Evolutionary conservation across 1,140 invertebrate genomes (phyloP), one percentile per base, ranked within the genome.

Genomic region (Leptoteleia sp.): DNA sequence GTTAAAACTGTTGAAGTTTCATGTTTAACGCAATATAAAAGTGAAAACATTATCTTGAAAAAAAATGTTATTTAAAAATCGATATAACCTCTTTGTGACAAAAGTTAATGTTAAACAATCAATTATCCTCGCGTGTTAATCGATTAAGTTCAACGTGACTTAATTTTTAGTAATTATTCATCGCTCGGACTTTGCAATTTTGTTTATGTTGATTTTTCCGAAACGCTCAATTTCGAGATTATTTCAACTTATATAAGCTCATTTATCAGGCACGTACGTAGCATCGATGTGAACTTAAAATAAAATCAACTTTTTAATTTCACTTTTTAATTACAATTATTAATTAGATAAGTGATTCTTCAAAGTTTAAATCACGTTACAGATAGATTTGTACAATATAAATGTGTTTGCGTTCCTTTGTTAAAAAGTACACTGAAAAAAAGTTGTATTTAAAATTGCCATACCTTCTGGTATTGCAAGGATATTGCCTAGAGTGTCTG

Each of bases 181-280:
- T 12, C 2, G 15, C n/a, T 25, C 29, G 47, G 47, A 50, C 29
- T 50, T 50, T 50, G 29, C 3, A 17, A 35, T 35, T 33, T 17
- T 50, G 19, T 50, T 35, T 50, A 29, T 31, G 3, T 16, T 8
- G 29, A 17, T 4, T 43, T 31, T 47, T 45, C 40, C n/a, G 33
- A 52, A 37, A 52, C 33, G 22, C 29, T 42, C 37, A 29, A 35
- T 42, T 42, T 42, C 19, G 16, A n/a, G 52, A 42, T 57, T 57
- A 57, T 57, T 57, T 42, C 15, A 27, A 35, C 29, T 57, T 42
- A 42, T 42, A 5, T 42, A 57, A 57, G 9, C 17, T 15, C 12
- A n/a, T n/a, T 59, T 59, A 59, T 59, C 55, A 59, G 17, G 35
- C 37, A 59, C 50, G 50, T 31, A 40, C 15, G 1, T 59, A 40